These are phyloP conservation scores for Zhengitettix transpicula DNA, from an alignment of 2,888 invertebrate species.

Conservation along the genomic window DNA sequence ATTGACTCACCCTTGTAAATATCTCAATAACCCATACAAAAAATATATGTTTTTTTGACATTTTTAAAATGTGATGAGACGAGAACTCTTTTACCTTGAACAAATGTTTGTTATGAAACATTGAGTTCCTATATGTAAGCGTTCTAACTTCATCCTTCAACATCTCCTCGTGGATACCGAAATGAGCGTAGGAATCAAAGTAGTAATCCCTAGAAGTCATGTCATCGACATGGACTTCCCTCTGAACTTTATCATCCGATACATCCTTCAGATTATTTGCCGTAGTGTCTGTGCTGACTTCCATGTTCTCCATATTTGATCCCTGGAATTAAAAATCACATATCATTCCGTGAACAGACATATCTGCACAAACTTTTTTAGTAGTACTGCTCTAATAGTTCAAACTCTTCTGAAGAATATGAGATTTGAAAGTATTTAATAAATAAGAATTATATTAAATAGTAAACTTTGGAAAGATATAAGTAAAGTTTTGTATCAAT, in stretches of 20 bases:
- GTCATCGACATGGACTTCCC: conserved; percentile 58
- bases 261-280: conserved; percentile 10
- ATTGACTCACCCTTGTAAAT: no score
- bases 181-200: conserved; percentile 99
- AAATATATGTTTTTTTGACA: background rate
- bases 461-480: no score
- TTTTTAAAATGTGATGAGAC: background rate
- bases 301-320: conserved; percentile 34
- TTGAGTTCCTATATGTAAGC: conserved; percentile 93
- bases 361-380: no score
- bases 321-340: conserved; percentile 1
- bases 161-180: conserved; percentile 99
- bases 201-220: conserved; percentile 99
- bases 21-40: background rate
- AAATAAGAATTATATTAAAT: no score
- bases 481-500: no score
- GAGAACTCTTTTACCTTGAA: conserved; percentile 41
- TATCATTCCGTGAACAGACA: no score
- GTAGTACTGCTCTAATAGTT: no score
- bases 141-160: conserved; percentile 98
- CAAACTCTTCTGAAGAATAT: no score
- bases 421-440: no score
- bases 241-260: conserved; percentile 22
- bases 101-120: conserved; percentile 97
- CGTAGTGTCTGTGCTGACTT: conserved; percentile 22